Conservation (phyloP, 2,888 invertebrate genomes). For the Tholera decimalis region DNA sequence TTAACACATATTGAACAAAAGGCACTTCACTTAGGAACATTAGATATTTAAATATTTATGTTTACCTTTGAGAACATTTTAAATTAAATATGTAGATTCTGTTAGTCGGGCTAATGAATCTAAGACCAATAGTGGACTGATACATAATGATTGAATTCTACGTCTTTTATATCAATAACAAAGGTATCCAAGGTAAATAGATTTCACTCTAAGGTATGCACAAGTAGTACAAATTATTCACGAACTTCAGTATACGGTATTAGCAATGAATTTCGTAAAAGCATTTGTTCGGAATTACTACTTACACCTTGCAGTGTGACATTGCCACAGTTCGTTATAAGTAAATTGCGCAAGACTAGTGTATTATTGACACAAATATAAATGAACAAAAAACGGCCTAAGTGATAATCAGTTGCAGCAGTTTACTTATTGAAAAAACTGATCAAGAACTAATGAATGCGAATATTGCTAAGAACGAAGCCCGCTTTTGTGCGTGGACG, state of each 20-base stretch:
- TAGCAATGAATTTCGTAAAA: conserved; percentile 81
- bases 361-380: conserved; percentile 73
- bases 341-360: conserved; percentile 72
- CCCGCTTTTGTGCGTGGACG: conserved; percentile 47
- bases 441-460: conserved; percentile 46
- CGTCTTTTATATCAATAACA: conserved; percentile 86
- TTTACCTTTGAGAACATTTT: conserved; percentile 86
- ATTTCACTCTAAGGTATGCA: conserved; percentile 83
- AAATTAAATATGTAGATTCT: conserved; percentile 55
- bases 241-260: conserved; percentile 72
- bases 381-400: conserved; percentile 68
- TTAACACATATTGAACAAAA: conserved; percentile 20
- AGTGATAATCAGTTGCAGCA: conserved; percentile 57
- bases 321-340: conserved; percentile 74
- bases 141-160: conserved; percentile 75
- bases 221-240: conserved; percentile 74
- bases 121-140: conserved; percentile 79
- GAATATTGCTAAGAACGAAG: conserved; percentile 20
- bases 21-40: conserved; percentile 41
- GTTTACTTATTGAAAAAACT: conserved; percentile 47
- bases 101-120: conserved; percentile 71
- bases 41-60: conserved; percentile 14
- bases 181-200: conserved; percentile 85
- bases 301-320: conserved; percentile 72
- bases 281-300: conserved; percentile 68